Base-by-base conservation (phyloP, 2,797 vertebrate species). In the Salarias fasciatus region DNA sequence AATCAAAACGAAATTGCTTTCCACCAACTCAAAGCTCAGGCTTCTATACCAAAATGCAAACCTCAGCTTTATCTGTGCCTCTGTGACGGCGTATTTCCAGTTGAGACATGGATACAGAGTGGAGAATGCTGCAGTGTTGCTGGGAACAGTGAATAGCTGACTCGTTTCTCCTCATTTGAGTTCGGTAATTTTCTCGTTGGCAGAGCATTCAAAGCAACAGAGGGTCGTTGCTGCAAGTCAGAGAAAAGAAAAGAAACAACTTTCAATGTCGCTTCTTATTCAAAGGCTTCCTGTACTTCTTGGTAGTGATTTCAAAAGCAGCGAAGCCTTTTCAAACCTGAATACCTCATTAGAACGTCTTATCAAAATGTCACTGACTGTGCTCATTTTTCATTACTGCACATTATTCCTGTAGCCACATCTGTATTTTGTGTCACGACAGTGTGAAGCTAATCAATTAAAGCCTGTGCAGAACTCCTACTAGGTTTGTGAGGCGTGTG, bases 281-380 rank as follows among this genome's bases (percentile, higher is more conserved):
- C 77, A 63, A 12, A 35, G 5, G 24, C 46, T 45, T 75, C 45
- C 55, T 46, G 14, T 40, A 12, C 51, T 53, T 18, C 3, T 8
- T 14, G 15, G 49, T 30, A 53, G 45, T 40, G 51, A 43, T 53
- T 45, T 70, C 44, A 70, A 77, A 65, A 11, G 40, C 53, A 61
- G 79, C 10, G n/a, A 71, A 74, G n/a, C 24, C 51, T 76, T 46
- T 72, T 87, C 48, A 44, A 31, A 61, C 78, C 42, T 75, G 62
- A 83, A 85, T 63, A 52, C 28, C 42, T 24, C 78, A 62, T 86
- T 72, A 83, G 43, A 52, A 59, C 42, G 5, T 44, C 4, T 38
- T 38, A 38, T 45, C 14, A 30, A 49, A n/a, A 71, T 11, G n/a
- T 18, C 40, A 33, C 48, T 44, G 54, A 57, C 50, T 57, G 40